Conservation (phyloP, 2,888 invertebrate species). For the Brassicogethes aeneus region DNA sequence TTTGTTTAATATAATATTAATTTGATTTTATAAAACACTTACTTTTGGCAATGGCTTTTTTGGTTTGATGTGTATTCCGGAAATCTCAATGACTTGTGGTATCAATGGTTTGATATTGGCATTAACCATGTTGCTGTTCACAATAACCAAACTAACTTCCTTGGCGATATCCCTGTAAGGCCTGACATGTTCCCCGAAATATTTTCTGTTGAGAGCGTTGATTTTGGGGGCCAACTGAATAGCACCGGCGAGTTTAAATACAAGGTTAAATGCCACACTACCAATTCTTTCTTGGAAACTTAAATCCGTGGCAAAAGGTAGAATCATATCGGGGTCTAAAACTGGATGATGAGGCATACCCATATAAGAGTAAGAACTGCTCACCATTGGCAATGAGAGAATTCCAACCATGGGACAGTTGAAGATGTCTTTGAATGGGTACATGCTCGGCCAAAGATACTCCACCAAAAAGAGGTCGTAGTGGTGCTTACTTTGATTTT, state of each 20-base stretch:
- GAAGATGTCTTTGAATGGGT: constrained; percentile 29
- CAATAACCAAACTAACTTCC: constrained; percentile 25
- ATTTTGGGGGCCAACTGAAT: constrained; percentile 10
- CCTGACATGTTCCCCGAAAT: constrained; percentile 21
- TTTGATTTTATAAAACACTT: constrained; percentile 7
- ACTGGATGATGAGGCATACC: constrained; percentile 33
- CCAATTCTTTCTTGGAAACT: constrained; percentile 27
- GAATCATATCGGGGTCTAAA: constrained; percentile 28
- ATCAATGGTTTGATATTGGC: constrained; percentile 20
- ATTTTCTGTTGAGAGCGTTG: constrained; percentile 18
- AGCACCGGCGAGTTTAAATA: constrained; percentile 7
- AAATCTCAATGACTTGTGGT: constrained; percentile 23
- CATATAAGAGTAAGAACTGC: constrained; percentile 6
- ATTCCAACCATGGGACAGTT: constrained; percentile 34
- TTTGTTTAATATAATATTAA: not conserved
- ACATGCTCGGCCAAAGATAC: constrained; percentile 24
- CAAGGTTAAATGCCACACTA: constrained; percentile 16
- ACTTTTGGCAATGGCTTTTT: constrained; percentile 25
- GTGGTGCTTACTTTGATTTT: constrained; percentile 22
- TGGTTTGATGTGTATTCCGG: constrained; percentile 26
- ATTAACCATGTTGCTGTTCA: constrained; percentile 22
- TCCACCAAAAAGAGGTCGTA: constrained; percentile 33
- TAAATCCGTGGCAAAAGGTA: constrained; percentile 22
- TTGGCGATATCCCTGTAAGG: constrained; percentile 16
- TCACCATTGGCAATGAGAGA: constrained; percentile 24